Base-by-base conservation (phyloP, 2,888 invertebrate genomes). In the Metacarcinus magister region DNA sequence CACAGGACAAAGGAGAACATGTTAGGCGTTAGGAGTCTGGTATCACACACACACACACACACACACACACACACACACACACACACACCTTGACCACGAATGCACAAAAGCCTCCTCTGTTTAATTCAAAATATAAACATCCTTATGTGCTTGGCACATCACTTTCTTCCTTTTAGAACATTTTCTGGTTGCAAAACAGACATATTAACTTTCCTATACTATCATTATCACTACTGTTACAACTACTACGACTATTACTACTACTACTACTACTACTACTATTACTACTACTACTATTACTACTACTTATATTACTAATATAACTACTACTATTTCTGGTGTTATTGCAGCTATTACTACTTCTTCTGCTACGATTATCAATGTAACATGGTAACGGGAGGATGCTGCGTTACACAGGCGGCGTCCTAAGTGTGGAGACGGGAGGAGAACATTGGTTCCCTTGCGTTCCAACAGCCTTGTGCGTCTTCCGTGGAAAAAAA, bases 261-360 rank as follows among this genome's bases (percentile, higher is more conserved):
- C 23, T 54, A 60, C 44, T 54, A 92, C 2, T 92, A 46, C 13
- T 93, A 93, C 43, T 54, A 92, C 19, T 10, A 92, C 39, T 92
- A 46, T 0, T 44, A 44, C 39, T 46, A 93, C 19, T 93, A 46
- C 54, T 54, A 54, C 54, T 54, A 54, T 2, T 54, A 54, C 54
- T 39, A 39, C 39, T 39, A 39, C 39, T 39, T 39, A 39, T 39
- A 39, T 39, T 89, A 89, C 89, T 32, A 39, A 32, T 43, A 39
- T 16, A 48, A 2, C 54, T 54, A 16, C 54, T 13, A 54, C 0
- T 16, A 13, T 16, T 92, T 16, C 28, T 92, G 19, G 16, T 92
- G 39, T 16, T 92, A 39, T 2, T 93, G 48, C 3, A 39, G 39
- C 39, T 39, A 39, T 39, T 39, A 39, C 39, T 39, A 39, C 39